phyloP scores from a whole-genome alignment of 2,113 vertebrate genomes.

The Corydoras sp. region DNA sequence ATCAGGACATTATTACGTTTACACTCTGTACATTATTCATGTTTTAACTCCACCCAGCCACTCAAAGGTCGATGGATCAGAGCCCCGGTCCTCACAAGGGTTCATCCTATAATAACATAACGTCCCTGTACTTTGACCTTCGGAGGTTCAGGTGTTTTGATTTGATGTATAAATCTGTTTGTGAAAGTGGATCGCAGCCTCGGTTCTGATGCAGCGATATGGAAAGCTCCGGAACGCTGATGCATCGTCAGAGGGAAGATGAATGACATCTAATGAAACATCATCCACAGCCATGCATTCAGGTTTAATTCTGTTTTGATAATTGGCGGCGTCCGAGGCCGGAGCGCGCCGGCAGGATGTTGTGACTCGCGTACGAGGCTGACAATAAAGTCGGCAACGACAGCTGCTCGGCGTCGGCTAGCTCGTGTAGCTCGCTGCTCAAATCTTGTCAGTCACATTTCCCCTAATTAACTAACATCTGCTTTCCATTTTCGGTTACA shows the following conservation, averaged over 20 bases:
- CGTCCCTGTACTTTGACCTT: too few species aligned
- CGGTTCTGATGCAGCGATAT: too few species aligned
- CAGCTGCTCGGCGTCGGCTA: slow-evolving; percentile 90
- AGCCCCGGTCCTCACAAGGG: too few species aligned
- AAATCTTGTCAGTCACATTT: slow-evolving; percentile 98
- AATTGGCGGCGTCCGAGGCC: slow-evolving; percentile 60
- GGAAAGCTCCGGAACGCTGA: too few species aligned
- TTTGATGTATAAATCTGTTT: too few species aligned
- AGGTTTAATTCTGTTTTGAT: slow-evolving; percentile 70
- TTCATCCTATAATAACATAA: too few species aligned
- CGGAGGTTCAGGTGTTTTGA: too few species aligned
- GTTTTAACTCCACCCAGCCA: too few species aligned
- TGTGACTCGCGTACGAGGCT: slow-evolving; percentile 87
- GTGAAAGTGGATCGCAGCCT: too few species aligned
- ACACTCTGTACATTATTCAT: too few species aligned
- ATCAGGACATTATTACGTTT: too few species aligned
- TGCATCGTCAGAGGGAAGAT: slow-evolving; percentile 17
- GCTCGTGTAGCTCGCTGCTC: slow-evolving; percentile 83
- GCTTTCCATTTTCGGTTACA: slow-evolving; percentile 94
- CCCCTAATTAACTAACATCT: slow-evolving; percentile 99
- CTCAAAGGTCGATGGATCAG: too few species aligned
- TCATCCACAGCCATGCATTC: slow-evolving; percentile 58
- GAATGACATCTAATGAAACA: slow-evolving; percentile 46
- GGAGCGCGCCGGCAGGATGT: slow-evolving; percentile 64
- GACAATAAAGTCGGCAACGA: slow-evolving; percentile 86